These are phyloP conservation scores for Todiramphus saurophagus DNA, from an alignment of 2,113 vertebrate species.

Conservation along the genomic window DNA sequence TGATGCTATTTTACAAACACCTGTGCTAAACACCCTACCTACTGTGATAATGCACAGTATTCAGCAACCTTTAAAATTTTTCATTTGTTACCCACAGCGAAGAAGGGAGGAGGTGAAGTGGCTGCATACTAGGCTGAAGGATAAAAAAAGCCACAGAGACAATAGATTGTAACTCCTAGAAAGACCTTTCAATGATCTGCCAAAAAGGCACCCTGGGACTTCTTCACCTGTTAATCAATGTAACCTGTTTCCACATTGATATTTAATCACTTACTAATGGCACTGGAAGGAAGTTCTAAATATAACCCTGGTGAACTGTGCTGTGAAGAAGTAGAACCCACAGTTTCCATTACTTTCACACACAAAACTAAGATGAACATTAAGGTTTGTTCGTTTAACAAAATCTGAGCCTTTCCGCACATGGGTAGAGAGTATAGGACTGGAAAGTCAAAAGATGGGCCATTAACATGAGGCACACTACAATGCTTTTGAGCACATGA, in stretches of 20 bases:
- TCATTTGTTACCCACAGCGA: conserved; percentile 63
- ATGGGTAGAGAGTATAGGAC: neutral
- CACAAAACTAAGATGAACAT: neutral
- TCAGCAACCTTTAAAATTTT: conserved; percentile 67
- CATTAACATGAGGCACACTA: neutral
- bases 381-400: neutral
- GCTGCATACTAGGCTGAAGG: neutral
- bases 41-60: conserved; percentile 68
- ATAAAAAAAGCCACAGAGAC: neutral
- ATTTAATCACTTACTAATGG: neutral
- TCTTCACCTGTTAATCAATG: neutral
- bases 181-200: neutral
- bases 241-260: neutral
- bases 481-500: neutral
- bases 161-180: neutral
- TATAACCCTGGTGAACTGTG: fast-evolving
- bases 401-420: neutral
- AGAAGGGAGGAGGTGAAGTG: conserved; percentile 27
- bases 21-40: conserved; percentile 60
- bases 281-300: neutral
- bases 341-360: neutral
- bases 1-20: conserved; percentile 52
- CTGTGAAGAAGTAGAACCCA: neutral
- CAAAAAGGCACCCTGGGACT: neutral
- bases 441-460: neutral